phyloP scores from a whole-genome alignment of 2,797 vertebrate genomes.

The Cygnus olor region DNA sequence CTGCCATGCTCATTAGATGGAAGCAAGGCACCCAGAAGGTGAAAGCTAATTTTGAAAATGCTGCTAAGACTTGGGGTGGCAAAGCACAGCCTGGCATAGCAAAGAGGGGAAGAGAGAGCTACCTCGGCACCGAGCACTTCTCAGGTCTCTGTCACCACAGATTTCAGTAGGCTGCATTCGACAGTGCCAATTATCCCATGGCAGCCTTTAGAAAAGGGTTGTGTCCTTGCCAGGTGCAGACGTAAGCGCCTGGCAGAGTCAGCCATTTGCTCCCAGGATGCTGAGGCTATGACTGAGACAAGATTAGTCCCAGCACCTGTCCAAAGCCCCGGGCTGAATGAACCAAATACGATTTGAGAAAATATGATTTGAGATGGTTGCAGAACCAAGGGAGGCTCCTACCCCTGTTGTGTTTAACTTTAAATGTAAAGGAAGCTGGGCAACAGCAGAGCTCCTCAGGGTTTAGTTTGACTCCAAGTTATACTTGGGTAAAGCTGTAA shows the following conservation, averaged over 20 bases:
- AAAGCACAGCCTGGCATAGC: neutral
- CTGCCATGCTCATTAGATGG: slow-evolving; percentile 44
- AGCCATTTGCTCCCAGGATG: neutral
- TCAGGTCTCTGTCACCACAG: accelerated
- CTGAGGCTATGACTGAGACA: neutral
- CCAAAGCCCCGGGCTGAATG: neutral
- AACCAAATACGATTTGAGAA: neutral
- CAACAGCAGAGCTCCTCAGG: neutral
- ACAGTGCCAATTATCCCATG: neutral
- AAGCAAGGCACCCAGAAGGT: slow-evolving; percentile 54
- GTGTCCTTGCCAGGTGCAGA: neutral
- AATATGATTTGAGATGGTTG: neutral
- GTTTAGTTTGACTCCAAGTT: neutral
- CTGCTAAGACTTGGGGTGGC: neutral
- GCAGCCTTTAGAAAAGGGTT: neutral
- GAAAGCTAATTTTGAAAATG: slow-evolving; percentile 51
- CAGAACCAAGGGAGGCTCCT: neutral
- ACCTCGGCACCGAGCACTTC: accelerated
- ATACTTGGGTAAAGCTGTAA: neutral
- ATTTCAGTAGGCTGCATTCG: neutral
- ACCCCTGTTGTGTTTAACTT: neutral
- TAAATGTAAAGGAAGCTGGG: neutral
- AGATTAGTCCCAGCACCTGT: neutral
- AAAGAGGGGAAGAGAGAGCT: neutral
- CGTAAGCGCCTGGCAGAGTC: neutral